Base-by-base conservation (phyloP, 2,797 vertebrate genomes). In the Crenichthys baileyi region DNA sequence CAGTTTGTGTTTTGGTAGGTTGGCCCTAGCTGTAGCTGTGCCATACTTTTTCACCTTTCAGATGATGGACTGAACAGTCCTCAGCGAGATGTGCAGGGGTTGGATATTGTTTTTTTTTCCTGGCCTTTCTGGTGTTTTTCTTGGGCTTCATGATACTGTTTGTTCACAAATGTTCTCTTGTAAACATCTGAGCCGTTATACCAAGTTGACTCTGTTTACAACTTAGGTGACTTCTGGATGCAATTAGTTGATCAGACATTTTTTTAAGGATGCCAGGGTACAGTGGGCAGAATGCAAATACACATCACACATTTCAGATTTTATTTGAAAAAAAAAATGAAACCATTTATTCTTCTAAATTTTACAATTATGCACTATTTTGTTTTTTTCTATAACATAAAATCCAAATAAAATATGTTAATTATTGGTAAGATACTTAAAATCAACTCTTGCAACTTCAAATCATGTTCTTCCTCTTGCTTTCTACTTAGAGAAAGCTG, bases 361-460 rank as follows among this genome's bases (percentile, higher is more conserved):
- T 50, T 50, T 15, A 50, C 48, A 12, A 15, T 50, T 50, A 15
- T 50, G 48, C 13, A 15, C 11, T 13, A 50, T 12, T 12, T 12
- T 39, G 20, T 39, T 20, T 7, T 1, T 7, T 7, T 16, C 36
- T 67, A 24, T 12, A 9, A 41, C 20, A 24, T 39, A 67, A 20
- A 67, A 11, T 24, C 18, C 5, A 67, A 67, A 8, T 22, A 24
- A 65, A 65, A 67, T 11, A n/a, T 5, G 24, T 44, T 68, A 9
- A 1, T 22, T 1, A 39, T 65, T 65, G 65, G 9, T n/a, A n/a
- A 44, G 11, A 15, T n/a, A 46, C 22, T n/a, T 41, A 68, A 67
- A 86, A 85, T 73, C 67, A 74, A 83, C 85, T 76, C 56, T 78
- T 56, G 50, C 72, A 41, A 70, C 72, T 70, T 8, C n/a, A 84